A percentile compares a stretch with the other conserved stretches of the same genome.
Conservation (phyloP, 1,140 invertebrate genomes). For the Drosophila nikananu region DNA sequence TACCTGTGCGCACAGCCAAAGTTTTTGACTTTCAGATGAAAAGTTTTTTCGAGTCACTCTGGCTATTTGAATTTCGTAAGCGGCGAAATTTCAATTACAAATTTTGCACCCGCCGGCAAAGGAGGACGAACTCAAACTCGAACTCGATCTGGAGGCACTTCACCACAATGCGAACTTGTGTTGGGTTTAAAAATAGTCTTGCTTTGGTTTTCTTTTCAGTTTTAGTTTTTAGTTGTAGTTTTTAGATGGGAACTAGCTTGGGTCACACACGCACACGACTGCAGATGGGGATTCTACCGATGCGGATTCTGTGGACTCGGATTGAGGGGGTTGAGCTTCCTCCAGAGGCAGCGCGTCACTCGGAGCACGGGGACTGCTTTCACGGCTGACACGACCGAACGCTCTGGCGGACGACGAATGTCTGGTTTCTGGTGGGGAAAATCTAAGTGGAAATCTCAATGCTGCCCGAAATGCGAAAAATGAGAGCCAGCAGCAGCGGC, state of each 20-base stretch:
- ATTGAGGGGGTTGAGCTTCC: constrained; percentile 23
- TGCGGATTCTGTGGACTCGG: constrained; percentile 32
- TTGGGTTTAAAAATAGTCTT: constrained; percentile 18
- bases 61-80: constrained; percentile 56
- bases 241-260: constrained; percentile 26
- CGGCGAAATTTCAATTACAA: constrained; percentile 72
- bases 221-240: constrained; percentile 30
- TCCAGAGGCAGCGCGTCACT: constrained; percentile 10
- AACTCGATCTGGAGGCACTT: constrained; percentile 12
- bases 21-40: constrained; percentile 71
- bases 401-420: constrained; percentile 67
- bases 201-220: constrained; percentile 5
- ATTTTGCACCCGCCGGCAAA: constrained; percentile 64
- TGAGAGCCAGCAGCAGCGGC: constrained; percentile 29
- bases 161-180: constrained; percentile 10
- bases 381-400: constrained; percentile 63
- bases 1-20: constrained; percentile 56
- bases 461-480: constrained; percentile 50
- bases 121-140: constrained; percentile 14
- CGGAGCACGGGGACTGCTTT: neutral
- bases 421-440: constrained; percentile 79
- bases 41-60: constrained; percentile 17
- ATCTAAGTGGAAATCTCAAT: constrained; percentile 72
- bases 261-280: constrained; percentile 37
- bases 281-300: constrained; percentile 5